Percentiles rank a stretch among this genome's conserved stretches.
Evolutionary conservation across 2,113 vertebrate genomes (phyloP).

Genomic region (Kryptolebias marmoratus): DNA sequence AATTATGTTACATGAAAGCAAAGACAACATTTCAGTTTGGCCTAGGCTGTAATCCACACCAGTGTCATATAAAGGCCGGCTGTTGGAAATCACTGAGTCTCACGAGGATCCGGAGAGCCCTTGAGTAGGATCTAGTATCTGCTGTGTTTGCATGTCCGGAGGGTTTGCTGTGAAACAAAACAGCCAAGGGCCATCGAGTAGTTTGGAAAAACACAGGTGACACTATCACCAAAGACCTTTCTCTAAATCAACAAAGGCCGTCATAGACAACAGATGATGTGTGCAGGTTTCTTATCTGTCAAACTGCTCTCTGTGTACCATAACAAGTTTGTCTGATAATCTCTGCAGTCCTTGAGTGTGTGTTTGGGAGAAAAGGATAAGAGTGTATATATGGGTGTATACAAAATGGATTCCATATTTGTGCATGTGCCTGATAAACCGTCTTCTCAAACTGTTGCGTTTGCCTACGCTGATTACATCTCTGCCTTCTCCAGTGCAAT

Average conservation of each 20-base stretch:
- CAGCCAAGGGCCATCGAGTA: conserved; percentile 8
- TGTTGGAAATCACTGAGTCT: conserved; percentile 46
- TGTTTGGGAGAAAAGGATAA: conserved; percentile 4
- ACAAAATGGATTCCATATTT: conserved; percentile 14
- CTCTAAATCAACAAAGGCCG: conserved; percentile 26
- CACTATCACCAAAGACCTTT: conserved; percentile 16
- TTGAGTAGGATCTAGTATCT: conserved; percentile 40
- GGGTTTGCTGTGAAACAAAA: conserved; percentile 33
- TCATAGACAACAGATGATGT: conserved; percentile 32
- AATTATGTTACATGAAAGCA: background rate
- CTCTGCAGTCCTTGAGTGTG: conserved; percentile 2
- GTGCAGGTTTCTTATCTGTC: conserved; percentile 42
- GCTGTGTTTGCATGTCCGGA: conserved; percentile 52
- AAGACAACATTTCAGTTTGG: background rate
- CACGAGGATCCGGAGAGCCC: conserved; percentile 17
- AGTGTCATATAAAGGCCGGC: conserved; percentile 13
- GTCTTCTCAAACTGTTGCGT: conserved; percentile 54
- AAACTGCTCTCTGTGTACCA: conserved; percentile 31
- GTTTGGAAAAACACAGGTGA: conserved; percentile 44
- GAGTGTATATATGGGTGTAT: conserved; percentile 29
- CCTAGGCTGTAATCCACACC: conserved; percentile 1
- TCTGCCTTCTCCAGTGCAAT: conserved; percentile 45
- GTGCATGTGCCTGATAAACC: conserved; percentile 57
- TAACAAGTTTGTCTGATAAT: conserved; percentile 37
- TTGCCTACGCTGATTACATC: conserved; percentile 68